phyloP scores from a whole-genome alignment of 2,888 invertebrate genomes.

The Euplexia lucipara region DNA sequence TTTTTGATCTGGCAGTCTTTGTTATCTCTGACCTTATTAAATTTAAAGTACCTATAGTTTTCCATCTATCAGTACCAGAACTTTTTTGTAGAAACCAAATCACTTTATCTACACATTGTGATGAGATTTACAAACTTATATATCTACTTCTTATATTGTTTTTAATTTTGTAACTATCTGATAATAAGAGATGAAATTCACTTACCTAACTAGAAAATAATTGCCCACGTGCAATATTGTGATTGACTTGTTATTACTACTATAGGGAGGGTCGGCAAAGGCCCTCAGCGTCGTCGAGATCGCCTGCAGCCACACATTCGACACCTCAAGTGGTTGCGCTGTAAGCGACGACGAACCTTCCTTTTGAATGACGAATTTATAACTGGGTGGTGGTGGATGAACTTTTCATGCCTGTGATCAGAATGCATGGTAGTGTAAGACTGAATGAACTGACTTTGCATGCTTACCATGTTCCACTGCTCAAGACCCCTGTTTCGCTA shows the following conservation, averaged over 20 bases:
- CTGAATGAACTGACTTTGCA: constrained; percentile 32
- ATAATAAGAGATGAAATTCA: no score
- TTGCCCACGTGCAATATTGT: background rate
- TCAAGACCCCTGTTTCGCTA: background rate
- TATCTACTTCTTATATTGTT: background rate
- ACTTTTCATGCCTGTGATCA: constrained; percentile 18
- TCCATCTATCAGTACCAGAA: background rate
- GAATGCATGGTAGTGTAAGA: constrained; percentile 43
- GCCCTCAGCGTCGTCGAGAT: constrained; percentile 58
- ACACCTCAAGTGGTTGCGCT: constrained; percentile 51
- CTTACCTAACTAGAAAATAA: background rate
- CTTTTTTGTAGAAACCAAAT: background rate
- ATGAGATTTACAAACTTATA: constrained; percentile 10
- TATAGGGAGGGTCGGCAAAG: constrained; percentile 54
- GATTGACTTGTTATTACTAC: constrained; percentile 32
- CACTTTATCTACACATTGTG: background rate
- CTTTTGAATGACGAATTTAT: constrained; percentile 26
- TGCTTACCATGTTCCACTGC: constrained; percentile 22
- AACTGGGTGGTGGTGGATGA: constrained; percentile 44
- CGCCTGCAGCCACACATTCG: constrained; percentile 47
- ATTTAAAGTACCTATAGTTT: background rate
- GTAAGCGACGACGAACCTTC: constrained; percentile 49
- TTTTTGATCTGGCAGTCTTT: no score
- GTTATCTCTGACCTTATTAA: no score
- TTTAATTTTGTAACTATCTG: constrained; percentile 6